These are phyloP conservation scores for Malurus splendens DNA, from an alignment of 2,797 vertebrate genomes.

Conservation along the genomic window DNA sequence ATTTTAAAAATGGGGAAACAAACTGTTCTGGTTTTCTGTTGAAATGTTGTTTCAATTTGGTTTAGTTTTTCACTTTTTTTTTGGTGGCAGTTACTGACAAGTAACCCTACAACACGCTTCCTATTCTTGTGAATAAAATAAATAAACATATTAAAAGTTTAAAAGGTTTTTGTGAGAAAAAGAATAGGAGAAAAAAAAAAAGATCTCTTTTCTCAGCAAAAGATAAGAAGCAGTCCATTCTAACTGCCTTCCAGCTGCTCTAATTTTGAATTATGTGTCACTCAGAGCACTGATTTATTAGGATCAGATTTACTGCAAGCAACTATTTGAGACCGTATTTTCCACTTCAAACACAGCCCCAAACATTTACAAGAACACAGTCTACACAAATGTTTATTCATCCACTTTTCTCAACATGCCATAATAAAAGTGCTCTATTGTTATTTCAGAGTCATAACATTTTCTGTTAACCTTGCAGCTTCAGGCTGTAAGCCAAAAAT, in stretches of 20 bases:
- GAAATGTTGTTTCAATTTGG: neutral
- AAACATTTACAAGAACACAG: neutral
- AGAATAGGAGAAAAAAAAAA: accelerated
- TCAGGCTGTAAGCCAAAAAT: neutral
- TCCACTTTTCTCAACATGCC: neutral
- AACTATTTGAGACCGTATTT: neutral
- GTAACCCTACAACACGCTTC: neutral
- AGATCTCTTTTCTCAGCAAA: neutral
- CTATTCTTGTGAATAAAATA: neutral
- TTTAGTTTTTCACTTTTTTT: neutral
- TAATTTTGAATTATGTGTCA: neutral
- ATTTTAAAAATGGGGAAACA: neutral
- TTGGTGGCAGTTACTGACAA: neutral
- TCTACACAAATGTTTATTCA: neutral
- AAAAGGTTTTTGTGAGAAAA: neutral
- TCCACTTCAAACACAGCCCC: neutral
- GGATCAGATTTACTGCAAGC: neutral
- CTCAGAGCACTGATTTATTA: neutral
- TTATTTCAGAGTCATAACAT: neutral
- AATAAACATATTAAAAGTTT: neutral
- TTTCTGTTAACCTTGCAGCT: neutral
- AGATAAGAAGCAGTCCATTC: neutral
- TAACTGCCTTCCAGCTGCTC: neutral
- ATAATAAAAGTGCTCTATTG: neutral
- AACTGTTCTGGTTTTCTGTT: neutral